These are phyloP conservation scores for Loris lydekkerianus DNA, from an alignment of 2,797 vertebrate genomes.

Conservation along the genomic window DNA sequence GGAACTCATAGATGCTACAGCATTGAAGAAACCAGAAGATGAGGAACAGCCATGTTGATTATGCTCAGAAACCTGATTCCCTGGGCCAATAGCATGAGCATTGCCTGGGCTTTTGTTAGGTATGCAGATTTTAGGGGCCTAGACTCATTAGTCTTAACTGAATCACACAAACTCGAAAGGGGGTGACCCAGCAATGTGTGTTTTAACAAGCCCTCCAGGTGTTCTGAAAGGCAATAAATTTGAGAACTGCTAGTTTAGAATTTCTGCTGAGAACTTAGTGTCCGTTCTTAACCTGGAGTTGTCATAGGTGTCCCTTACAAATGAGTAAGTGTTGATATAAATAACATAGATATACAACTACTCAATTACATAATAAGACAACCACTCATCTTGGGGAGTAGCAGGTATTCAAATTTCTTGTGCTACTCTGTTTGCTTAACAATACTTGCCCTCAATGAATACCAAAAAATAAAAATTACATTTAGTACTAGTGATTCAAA, in stretches of 20 bases:
- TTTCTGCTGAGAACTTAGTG: not conserved
- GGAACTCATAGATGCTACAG: not conserved
- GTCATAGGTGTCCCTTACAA: not conserved
- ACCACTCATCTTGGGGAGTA: not conserved
- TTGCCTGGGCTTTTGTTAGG: not conserved
- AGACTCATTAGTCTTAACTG: not conserved
- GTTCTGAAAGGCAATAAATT: not conserved
- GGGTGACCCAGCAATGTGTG: not conserved
- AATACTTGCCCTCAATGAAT: not conserved
- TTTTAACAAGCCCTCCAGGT: not conserved
- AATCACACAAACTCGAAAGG: not conserved
- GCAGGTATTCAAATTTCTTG: constrained; percentile 1
- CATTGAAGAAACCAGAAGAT: not conserved
- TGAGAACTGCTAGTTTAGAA: not conserved
- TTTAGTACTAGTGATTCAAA: not conserved
- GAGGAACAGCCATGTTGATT: not conserved
- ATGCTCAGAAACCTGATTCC: not conserved
- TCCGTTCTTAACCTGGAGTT: not conserved
- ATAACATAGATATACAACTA: not conserved
- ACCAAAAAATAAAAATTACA: constrained; percentile 56
- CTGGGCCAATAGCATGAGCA: not conserved
- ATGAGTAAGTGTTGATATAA: not conserved
- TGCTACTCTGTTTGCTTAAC: not conserved
- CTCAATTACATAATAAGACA: not conserved
- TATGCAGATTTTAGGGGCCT: not conserved